These are phyloP conservation scores for Alexandromys fortis DNA, from an alignment of 2,113 vertebrate species.

Conservation along the genomic window DNA sequence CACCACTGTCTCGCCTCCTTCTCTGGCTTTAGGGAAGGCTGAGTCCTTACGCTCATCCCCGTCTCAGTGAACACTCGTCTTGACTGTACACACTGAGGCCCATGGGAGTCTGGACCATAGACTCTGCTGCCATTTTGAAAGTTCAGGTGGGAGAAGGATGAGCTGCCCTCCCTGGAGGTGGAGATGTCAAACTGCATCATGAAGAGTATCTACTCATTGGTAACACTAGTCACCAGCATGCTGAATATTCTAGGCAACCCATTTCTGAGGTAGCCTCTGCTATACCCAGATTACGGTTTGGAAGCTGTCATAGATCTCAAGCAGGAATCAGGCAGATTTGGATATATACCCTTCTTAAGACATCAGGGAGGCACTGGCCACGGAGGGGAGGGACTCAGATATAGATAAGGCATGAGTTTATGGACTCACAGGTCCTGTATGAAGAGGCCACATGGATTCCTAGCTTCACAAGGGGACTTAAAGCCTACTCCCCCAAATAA, in stretches of 20 bases:
- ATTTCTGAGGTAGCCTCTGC: background rate
- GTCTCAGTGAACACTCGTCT: background rate
- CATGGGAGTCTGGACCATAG: background rate
- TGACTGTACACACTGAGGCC: too few species aligned
- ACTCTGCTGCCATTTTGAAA: background rate
- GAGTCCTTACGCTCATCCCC: background rate
- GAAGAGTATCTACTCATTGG: background rate
- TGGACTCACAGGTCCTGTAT: background rate
- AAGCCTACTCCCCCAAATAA: background rate
- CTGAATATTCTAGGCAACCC: background rate
- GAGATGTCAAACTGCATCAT: background rate
- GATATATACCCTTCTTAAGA: background rate
- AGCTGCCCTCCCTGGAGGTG: background rate
- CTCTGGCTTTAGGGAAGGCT: background rate
- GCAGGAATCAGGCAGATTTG: background rate
- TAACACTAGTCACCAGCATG: background rate
- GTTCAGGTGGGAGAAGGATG: rapidly evolving
- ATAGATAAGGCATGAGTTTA: background rate
- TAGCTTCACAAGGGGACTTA: background rate
- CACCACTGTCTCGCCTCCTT: background rate
- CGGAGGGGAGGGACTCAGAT: background rate
- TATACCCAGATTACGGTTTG: background rate
- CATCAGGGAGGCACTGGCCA: too few species aligned
- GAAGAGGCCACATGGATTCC: background rate
- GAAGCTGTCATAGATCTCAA: background rate